These are phyloP conservation scores for Myopa testacea DNA, from an alignment of 2,888 invertebrate genomes.

Conservation along the genomic window DNA sequence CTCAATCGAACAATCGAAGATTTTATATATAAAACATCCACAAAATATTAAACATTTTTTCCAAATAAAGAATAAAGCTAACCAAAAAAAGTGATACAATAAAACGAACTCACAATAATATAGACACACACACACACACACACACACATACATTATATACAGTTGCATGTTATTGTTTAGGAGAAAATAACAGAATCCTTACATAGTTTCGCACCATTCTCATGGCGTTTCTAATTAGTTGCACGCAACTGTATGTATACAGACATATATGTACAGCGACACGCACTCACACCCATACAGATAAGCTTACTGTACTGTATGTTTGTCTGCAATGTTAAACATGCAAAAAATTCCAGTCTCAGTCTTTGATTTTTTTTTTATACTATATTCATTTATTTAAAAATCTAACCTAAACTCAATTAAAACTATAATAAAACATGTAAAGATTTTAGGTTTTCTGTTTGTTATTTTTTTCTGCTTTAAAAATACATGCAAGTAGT, in stretches of 20 bases:
- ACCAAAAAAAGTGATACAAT: constrained; percentile 3
- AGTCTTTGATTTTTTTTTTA: neutral
- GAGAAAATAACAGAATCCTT: no score
- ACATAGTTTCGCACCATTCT: no score
- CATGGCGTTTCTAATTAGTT: no score
- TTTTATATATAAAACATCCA: neutral
- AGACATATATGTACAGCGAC: neutral
- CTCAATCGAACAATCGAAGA: neutral
- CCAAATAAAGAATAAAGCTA: neutral
- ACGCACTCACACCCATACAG: no score
- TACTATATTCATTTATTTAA: constrained; percentile 2
- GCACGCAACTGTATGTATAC: neutral
- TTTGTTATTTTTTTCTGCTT: constrained; percentile 15
- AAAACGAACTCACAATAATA: neutral
- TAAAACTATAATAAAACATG: neutral
- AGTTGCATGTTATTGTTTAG: no score
- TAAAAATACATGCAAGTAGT: neutral
- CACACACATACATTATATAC: neutral
- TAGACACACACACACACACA: neutral
- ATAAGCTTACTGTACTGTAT: no score
- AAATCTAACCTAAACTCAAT: neutral
- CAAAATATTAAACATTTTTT: neutral
- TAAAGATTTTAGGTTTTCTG: neutral
- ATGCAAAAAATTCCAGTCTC: constrained; percentile 31
- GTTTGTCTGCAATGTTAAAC: neutral